A percentile compares a stretch with the other conserved stretches of the same genome.
Conservation (phyloP, 2,113 vertebrate species). For the Cisticola juncidis region DNA sequence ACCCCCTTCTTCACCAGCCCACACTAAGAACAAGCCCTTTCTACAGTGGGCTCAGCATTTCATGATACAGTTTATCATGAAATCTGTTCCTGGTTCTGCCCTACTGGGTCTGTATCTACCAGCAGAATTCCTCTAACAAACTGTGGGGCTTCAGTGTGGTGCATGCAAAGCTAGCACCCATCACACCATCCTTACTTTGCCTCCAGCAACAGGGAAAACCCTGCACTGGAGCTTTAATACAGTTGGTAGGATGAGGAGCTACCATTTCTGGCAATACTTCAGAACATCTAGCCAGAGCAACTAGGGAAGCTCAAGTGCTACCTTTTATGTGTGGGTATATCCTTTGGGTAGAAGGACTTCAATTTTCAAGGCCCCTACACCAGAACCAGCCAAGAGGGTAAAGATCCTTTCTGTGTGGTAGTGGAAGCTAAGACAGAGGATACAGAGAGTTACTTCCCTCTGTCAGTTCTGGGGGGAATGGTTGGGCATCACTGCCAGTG, state of each 20-base stretch:
- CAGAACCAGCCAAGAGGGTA: neutral
- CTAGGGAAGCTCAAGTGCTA: neutral
- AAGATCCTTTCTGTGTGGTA: neutral
- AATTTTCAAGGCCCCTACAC: neutral
- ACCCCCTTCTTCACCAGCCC: neutral
- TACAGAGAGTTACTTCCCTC: neutral
- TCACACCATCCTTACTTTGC: neutral
- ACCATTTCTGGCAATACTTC: neutral
- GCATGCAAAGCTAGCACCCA: neutral
- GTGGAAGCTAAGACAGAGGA: neutral
- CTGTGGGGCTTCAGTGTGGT: neutral
- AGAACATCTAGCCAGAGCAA: neutral
- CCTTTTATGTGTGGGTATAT: accelerated
- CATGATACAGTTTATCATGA: neutral
- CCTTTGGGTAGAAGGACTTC: neutral
- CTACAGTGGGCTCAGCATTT: neutral
- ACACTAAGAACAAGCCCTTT: neutral
- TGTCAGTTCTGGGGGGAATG: neutral
- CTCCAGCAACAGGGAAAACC: neutral
- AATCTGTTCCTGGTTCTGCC: neutral
- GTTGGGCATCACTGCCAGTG: accelerated
- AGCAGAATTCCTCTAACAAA: neutral
- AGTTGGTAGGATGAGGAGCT: neutral
- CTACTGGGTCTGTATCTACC: neutral
- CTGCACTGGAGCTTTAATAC: neutral